These are phyloP conservation scores for Melanotaenia duboulayi DNA, from an alignment of 2,113 vertebrate genomes.

Conservation along the genomic window DNA sequence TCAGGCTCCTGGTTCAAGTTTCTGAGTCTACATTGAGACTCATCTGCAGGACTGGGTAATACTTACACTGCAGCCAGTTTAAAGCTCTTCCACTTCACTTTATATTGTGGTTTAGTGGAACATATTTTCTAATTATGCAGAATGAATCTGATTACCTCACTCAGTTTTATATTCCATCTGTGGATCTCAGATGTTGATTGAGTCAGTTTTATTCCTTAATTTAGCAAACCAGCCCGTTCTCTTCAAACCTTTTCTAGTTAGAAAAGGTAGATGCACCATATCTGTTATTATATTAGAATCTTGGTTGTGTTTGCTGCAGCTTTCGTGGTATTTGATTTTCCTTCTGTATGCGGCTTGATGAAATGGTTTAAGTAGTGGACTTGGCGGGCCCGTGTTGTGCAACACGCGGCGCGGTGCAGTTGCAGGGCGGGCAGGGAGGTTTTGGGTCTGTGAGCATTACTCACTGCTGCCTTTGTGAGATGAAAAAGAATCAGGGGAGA, in stretches of 20 bases:
- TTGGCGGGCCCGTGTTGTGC: slow-evolving; percentile 40
- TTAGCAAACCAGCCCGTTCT: too few species aligned
- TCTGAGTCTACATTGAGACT: too few species aligned
- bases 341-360: slow-evolving; percentile 16
- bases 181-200: neutral
- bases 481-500: slow-evolving; percentile 72
- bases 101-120: too few species aligned
- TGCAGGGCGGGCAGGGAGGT: slow-evolving; percentile 28
- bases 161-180: neutral
- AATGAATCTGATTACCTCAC: too few species aligned
- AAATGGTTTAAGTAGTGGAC: slow-evolving; percentile 9
- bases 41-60: too few species aligned
- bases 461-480: slow-evolving; percentile 64
- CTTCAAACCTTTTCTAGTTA: too few species aligned
- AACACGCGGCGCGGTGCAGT: slow-evolving; percentile 37
- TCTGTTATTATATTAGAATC: slow-evolving; percentile 2
- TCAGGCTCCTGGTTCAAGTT: too few species aligned
- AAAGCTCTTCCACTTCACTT: too few species aligned
- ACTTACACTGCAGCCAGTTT: too few species aligned
- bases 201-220: too few species aligned
- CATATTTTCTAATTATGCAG: too few species aligned
- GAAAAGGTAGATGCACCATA: neutral
- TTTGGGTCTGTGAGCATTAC: slow-evolving; percentile 48
- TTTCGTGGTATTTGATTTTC: neutral
- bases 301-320: slow-evolving; percentile 3